These are phyloP conservation scores for Epinephelus lanceolatus DNA, from an alignment of 2,113 vertebrate genomes.

Conservation along the genomic window DNA sequence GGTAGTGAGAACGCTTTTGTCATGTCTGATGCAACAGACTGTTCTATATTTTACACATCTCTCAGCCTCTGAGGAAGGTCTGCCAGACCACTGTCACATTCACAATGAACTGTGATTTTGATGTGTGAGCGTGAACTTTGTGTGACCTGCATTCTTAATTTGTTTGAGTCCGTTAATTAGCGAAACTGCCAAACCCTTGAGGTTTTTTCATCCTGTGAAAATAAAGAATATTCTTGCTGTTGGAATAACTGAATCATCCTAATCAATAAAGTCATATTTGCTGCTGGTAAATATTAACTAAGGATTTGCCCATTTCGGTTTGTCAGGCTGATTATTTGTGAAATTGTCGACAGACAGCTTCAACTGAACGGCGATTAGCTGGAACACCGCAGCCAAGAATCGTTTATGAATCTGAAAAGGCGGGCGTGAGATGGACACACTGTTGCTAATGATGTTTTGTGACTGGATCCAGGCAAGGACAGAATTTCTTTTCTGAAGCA, in stretches of 20 bases:
- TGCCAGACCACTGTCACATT: slow-evolving; percentile 24
- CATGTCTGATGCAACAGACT: slow-evolving; percentile 64
- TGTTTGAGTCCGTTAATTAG: slow-evolving; percentile 32
- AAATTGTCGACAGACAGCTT: background rate
- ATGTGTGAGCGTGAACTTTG: slow-evolving; percentile 40
- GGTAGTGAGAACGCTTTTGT: slow-evolving; percentile 43
- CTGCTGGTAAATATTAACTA: background rate
- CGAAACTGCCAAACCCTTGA: slow-evolving; percentile 13
- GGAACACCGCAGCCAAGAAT: background rate
- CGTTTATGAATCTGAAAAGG: slow-evolving; percentile 12
- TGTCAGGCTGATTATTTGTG: slow-evolving; percentile 1
- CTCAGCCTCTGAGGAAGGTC: slow-evolving; percentile 22
- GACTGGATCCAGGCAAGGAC: slow-evolving; percentile 60
- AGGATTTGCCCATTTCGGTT: background rate
- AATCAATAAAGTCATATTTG: slow-evolving; percentile 14
- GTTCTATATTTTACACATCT: slow-evolving; percentile 53
- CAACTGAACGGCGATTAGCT: slow-evolving; percentile 1
- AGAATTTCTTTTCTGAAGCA: slow-evolving; percentile 62
- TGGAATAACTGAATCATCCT: background rate
- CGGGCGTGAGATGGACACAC: slow-evolving; percentile 22
- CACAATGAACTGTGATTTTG: slow-evolving; percentile 38
- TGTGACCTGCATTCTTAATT: slow-evolving; percentile 37
- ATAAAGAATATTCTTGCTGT: slow-evolving; percentile 15
- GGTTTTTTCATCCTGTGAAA: slow-evolving; percentile 7
- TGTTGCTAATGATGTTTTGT: slow-evolving; percentile 47